phyloP scores from a whole-genome alignment of 2,888 invertebrate genomes.

The Heteromyza rotundicornis region DNA sequence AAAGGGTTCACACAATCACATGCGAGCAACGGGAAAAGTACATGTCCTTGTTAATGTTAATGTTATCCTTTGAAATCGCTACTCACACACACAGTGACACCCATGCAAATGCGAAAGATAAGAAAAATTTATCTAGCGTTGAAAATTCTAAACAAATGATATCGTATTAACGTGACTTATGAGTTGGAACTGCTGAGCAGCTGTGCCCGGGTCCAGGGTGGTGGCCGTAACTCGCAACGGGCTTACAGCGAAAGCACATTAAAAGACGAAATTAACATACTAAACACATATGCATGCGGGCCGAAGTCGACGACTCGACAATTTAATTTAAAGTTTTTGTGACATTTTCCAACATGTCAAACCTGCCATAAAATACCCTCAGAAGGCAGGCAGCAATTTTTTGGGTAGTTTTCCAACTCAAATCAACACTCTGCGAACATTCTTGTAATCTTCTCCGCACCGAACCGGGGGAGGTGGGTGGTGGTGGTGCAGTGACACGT shows the following conservation, averaged over 20 bases:
- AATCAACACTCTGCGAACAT: not conserved
- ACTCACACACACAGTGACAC: not conserved
- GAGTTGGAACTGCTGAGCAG: conserved; percentile 56
- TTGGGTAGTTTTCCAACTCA: too few relatives aligned
- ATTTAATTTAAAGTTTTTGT: conserved; percentile 1
- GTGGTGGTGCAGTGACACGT: too few relatives aligned
- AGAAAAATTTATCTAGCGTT: conserved; percentile 52
- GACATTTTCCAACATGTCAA: not conserved
- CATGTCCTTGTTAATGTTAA: conserved; percentile 8
- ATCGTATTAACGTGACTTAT: conserved; percentile 58
- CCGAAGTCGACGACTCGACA: not conserved
- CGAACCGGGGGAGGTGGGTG: not conserved
- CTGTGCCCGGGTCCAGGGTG: conserved; percentile 31
- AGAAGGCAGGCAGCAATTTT: too few relatives aligned
- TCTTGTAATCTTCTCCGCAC: too few relatives aligned
- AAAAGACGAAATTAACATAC: not conserved
- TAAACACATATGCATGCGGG: not conserved
- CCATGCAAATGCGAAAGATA: conserved; percentile 22
- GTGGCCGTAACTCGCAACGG: not conserved
- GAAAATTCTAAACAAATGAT: conserved; percentile 55
- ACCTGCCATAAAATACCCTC: not conserved
- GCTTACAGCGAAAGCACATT: not conserved
- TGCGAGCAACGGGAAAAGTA: not conserved
- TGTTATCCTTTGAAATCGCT: not conserved
- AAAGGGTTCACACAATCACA: conserved; percentile 17